Percentiles rank a stretch among this genome's conserved stretches.
These are phyloP conservation scores for Trilocha varians DNA, from an alignment of 2,888 invertebrate genomes.

Conservation along the genomic window DNA sequence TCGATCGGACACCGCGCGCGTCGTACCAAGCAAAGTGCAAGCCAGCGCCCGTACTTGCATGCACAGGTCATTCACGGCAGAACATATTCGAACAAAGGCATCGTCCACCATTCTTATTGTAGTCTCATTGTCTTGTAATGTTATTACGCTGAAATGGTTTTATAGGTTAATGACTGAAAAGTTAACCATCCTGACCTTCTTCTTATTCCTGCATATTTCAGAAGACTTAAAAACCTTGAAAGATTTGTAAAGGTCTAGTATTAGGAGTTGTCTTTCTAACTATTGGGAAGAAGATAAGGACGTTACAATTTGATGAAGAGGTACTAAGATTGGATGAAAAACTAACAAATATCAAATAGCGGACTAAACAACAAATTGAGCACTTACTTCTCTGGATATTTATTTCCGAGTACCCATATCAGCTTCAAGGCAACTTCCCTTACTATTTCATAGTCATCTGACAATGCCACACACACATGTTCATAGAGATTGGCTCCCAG, in stretches of 20 bases:
- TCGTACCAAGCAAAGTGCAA: conserved; percentile 87
- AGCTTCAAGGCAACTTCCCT: conserved; percentile 88
- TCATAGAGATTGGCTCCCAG: conserved; percentile 79
- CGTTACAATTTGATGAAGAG: too few relatives aligned
- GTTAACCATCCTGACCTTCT: too few relatives aligned
- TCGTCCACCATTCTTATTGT: conserved; percentile 94
- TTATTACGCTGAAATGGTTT: conserved; percentile 78
- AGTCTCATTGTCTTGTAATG: conserved; percentile 82
- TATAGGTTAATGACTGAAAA: too few relatives aligned
- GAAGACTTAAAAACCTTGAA: too few relatives aligned
- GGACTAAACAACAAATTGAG: neutral
- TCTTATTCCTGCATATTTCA: too few relatives aligned
- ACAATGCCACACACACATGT: conserved; percentile 81
- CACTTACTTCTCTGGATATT: conserved; percentile 88
- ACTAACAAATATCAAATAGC: neutral
- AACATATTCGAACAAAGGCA: conserved; percentile 96
- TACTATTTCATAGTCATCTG: conserved; percentile 96
- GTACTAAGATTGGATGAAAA: neutral
- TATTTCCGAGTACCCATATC: conserved; percentile 88
- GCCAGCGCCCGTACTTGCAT: conserved; percentile 90
- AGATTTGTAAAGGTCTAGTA: too few relatives aligned
- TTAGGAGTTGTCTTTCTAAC: too few relatives aligned
- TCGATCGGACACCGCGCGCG: conserved; percentile 88
- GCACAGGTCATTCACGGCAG: conserved; percentile 92
- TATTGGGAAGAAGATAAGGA: too few relatives aligned